Percentiles rank a stretch among this genome's conserved stretches.
These are phyloP conservation scores for Arenaria interpres DNA, from an alignment of 2,113 vertebrate species.

Conservation along the genomic window DNA sequence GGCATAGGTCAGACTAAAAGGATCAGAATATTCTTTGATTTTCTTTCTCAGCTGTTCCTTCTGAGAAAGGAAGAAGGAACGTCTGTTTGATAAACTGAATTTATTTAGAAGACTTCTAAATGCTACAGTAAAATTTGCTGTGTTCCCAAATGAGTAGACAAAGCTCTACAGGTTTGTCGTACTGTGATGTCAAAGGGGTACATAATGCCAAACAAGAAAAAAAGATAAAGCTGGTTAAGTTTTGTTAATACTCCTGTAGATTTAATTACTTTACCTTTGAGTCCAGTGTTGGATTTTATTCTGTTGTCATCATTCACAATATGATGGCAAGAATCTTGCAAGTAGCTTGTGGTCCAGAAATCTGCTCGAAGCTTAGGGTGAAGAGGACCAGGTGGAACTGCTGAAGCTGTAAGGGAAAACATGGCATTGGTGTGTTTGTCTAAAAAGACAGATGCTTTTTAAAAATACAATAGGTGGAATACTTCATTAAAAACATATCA, in stretches of 20 bases:
- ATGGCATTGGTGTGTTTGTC: neutral
- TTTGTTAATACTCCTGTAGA: neutral
- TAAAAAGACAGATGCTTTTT: neutral
- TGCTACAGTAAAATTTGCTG: neutral
- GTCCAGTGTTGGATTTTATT: neutral
- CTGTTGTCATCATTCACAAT: neutral
- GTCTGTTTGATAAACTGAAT: neutral
- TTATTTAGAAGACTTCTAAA: neutral
- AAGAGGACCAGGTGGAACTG: neutral
- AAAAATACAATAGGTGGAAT: neutral
- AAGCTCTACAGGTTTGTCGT: neutral
- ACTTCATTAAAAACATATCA: constrained; percentile 35
- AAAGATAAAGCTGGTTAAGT: neutral
- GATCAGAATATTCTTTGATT: neutral
- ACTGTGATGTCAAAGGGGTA: neutral
- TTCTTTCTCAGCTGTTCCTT: neutral
- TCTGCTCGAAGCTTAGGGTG: neutral
- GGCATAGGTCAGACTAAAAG: neutral
- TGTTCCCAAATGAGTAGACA: neutral
- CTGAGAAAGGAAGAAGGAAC: neutral
- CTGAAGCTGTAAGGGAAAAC: neutral
- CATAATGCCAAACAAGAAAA: neutral
- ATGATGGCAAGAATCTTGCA: neutral
- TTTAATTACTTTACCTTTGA: neutral
- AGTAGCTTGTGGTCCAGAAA: neutral